Percentiles rank a stretch among this genome's conserved stretches.
These are phyloP conservation scores for Pteria penguin DNA, from an alignment of 2,888 invertebrate genomes.

Conservation along the genomic window DNA sequence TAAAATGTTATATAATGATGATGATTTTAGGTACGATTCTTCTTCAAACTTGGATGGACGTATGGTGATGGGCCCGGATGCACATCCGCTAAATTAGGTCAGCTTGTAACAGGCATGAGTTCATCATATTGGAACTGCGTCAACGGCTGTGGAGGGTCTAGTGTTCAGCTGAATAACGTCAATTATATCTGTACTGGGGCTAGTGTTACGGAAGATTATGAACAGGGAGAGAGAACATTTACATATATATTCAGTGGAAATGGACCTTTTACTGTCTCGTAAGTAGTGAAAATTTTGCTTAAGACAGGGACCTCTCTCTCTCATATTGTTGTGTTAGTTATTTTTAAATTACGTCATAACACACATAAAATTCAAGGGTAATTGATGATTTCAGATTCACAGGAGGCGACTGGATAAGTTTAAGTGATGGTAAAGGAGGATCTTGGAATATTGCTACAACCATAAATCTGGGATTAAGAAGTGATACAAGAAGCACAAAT, in stretches of 20 bases:
- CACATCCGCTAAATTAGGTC: slow-evolving; percentile 1
- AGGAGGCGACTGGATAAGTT: slow-evolving; percentile 47
- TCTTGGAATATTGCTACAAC: slow-evolving; percentile 49
- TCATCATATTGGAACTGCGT: background rate
- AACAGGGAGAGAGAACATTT: too few species aligned
- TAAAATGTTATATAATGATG: too few species aligned
- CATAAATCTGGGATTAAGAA: slow-evolving; percentile 46
- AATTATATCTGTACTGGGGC: too few species aligned
- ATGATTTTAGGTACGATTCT: slow-evolving; percentile 8
- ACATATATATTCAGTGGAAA: too few species aligned
- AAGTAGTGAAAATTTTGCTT: too few species aligned
- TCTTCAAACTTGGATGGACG: slow-evolving; percentile 14
- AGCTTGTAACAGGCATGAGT: background rate
- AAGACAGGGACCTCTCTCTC: too few species aligned
- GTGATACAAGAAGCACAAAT: slow-evolving; percentile 53
- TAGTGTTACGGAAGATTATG: too few species aligned
- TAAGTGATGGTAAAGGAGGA: slow-evolving; percentile 30
- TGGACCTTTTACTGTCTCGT: too few species aligned
- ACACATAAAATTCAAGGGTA: too few species aligned
- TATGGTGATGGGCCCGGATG: background rate
- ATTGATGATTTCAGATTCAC: slow-evolving; percentile 45
- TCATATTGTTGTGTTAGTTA: too few species aligned
- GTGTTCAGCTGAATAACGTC: background rate
- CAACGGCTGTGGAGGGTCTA: background rate
- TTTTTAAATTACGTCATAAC: too few species aligned